phyloP scores from a whole-genome alignment of 2,113 vertebrate species.

The Istiophorus platypterus region DNA sequence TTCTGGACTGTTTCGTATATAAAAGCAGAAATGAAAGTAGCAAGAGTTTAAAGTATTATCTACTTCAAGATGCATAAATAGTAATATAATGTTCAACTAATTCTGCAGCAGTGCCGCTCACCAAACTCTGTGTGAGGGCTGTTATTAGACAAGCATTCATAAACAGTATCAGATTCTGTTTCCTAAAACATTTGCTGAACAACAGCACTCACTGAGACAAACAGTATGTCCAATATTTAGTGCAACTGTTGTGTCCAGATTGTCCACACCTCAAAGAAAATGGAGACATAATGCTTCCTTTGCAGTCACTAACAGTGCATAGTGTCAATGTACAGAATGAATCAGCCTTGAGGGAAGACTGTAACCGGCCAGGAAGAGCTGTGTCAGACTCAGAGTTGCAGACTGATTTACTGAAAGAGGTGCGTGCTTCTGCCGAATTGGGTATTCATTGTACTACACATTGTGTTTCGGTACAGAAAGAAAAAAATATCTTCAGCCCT shows the following conservation, averaged over 20 bases:
- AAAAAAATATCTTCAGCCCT: background rate
- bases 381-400: slow-evolving; percentile 11
- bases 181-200: background rate
- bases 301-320: background rate
- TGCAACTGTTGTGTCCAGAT: background rate
- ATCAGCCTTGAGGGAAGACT: background rate
- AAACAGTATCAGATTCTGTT: background rate
- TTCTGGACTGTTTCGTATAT: background rate
- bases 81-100: background rate
- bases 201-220: background rate
- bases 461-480: background rate
- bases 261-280: slow-evolving; percentile 14
- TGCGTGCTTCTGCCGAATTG: slow-evolving; percentile 4
- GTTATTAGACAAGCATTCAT: background rate
- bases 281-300: slow-evolving; percentile 17
- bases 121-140: background rate
- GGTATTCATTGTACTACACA: slow-evolving; percentile 16
- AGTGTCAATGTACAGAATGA: slow-evolving; percentile 15
- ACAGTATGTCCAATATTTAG: background rate
- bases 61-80: background rate
- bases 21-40: background rate
- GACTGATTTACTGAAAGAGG: slow-evolving; percentile 37
- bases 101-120: background rate
- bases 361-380: slow-evolving; percentile 18
- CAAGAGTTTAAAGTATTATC: background rate